These are phyloP conservation scores for Eupeodes corollae DNA, from an alignment of 1,140 invertebrate genomes.

Conservation along the genomic window DNA sequence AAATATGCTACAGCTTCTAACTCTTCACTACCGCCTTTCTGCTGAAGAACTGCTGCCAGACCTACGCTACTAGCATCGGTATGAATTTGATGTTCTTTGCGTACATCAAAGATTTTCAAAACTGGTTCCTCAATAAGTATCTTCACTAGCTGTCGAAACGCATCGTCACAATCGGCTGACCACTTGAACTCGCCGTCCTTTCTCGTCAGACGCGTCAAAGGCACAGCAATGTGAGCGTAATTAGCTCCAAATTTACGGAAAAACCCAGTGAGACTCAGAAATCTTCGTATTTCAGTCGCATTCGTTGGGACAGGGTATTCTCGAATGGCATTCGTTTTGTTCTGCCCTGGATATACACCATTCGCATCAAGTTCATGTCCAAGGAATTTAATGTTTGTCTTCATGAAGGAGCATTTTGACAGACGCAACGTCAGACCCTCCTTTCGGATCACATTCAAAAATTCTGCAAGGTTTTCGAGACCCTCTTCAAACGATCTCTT, in stretches of 20 bases:
- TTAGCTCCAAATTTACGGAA: background rate
- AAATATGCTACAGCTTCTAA: too few relatives aligned
- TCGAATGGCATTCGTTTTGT: slow-evolving; percentile 8
- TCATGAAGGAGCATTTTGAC: slow-evolving; percentile 24
- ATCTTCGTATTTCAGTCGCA: background rate
- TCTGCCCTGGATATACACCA: slow-evolving; percentile 3
- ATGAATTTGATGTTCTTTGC: too few relatives aligned
- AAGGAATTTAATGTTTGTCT: slow-evolving; percentile 7
- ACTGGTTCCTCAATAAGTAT: slow-evolving; percentile 15
- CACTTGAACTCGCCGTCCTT: slow-evolving; percentile 13
- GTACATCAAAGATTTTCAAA: too few relatives aligned
- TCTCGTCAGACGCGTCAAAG: slow-evolving; percentile 9
- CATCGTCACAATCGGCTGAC: slow-evolving; percentile 10
- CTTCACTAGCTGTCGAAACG: slow-evolving; percentile 15
- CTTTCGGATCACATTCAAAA: slow-evolving; percentile 5
- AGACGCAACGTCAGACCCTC: slow-evolving; percentile 8
- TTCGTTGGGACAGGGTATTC: slow-evolving; percentile 1
- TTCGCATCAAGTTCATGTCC: background rate
- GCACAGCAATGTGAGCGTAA: background rate
- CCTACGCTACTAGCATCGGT: too few relatives aligned
- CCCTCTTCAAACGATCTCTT: slow-evolving; percentile 2
- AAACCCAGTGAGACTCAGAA: background rate
- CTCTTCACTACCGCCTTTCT: too few relatives aligned
- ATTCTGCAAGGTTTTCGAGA: background rate
- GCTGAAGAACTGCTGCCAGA: too few relatives aligned